Evolutionary conservation across 2,113 vertebrate species (phyloP), one percentile per base, ranked within the genome.

Genomic region (Cairina moschata): DNA sequence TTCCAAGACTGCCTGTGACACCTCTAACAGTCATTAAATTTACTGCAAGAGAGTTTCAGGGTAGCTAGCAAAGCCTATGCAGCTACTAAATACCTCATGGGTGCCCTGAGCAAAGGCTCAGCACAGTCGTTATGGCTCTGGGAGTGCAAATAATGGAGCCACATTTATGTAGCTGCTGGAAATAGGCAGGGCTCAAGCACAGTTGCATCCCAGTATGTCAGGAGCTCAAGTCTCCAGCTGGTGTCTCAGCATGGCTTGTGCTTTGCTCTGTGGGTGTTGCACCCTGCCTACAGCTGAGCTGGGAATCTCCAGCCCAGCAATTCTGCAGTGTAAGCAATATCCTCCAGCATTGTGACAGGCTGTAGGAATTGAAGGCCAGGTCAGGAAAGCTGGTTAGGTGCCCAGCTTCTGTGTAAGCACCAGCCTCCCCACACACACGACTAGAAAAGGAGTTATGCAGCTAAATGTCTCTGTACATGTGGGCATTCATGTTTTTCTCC

Each of bases 231-330:
- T 54, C 84, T 95, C 77, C 91, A 92, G 34, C 29, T 91, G 83
- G 52, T 90, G n/a, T 42, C 80, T 94, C 91, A 68, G 86, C 54
- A 17, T 26, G 83, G 66, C 75, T 90, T 92, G 69, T 93, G 29
- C 42, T 91, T 92, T 13, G 8, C 31, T 56, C 34, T 4, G 2
- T 17, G 56, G 25, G 74, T 1, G 1, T 63, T 82, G 23, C 38
- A 65, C 75, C 80, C 52, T 92, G 65, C 38, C 55, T 29, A 71
- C 80, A 56, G 42, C 29, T 78, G 86, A 81, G 46, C 80, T 66
- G 54, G 18, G 54, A 42, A 44, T 48, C 75, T 72, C 0, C 1
- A 83, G 58, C 38, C 82, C 71, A 81, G 38, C 66, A 78, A 60
- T 65, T 55, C 38, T 74, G 59, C 68, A 40, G 1, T 7, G 6